Percentiles rank a stretch among this genome's conserved stretches.
Conservation (phyloP, 1,140 invertebrate genomes). For the Cotesia typhae region DNA sequence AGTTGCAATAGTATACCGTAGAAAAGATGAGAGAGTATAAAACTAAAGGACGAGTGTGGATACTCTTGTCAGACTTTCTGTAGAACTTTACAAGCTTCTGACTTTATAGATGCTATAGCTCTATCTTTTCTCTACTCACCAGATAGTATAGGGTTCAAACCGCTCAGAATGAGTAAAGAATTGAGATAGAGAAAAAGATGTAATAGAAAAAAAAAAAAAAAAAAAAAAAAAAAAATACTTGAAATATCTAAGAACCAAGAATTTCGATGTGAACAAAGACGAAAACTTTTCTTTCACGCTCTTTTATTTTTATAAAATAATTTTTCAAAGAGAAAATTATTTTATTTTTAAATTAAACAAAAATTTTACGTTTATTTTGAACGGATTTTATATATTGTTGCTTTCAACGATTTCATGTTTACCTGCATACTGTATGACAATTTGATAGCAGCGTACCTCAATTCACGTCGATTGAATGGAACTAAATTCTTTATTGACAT, state of each 20-base stretch:
- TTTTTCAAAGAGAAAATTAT: too few species aligned
- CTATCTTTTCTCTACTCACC: not conserved
- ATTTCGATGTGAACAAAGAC: not conserved
- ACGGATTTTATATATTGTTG: too few species aligned
- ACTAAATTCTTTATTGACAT: too few species aligned
- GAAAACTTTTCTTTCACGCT: too few species aligned
- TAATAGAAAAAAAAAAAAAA: not conserved
- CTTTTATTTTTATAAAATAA: too few species aligned
- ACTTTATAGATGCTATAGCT: conserved; percentile 12
- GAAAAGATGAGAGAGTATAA: too few species aligned
- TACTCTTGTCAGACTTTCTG: conserved; percentile 27
- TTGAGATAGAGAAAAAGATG: not conserved
- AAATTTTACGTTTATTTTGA: too few species aligned
- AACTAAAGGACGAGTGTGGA: conserved; percentile 15
- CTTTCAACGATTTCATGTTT: too few species aligned
- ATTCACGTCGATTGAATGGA: too few species aligned
- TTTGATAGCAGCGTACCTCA: too few species aligned
- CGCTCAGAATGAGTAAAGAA: conserved; percentile 1
- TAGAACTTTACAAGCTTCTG: conserved; percentile 26
- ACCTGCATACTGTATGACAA: too few species aligned
- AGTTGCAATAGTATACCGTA: not conserved
- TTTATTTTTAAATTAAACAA: too few species aligned
- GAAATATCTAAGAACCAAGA: not conserved
- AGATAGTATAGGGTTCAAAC: conserved; percentile 12
- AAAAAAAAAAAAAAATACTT: not conserved